Base-by-base conservation (phyloP, 2,888 invertebrate species). In the Cheilosia urbana region DNA sequence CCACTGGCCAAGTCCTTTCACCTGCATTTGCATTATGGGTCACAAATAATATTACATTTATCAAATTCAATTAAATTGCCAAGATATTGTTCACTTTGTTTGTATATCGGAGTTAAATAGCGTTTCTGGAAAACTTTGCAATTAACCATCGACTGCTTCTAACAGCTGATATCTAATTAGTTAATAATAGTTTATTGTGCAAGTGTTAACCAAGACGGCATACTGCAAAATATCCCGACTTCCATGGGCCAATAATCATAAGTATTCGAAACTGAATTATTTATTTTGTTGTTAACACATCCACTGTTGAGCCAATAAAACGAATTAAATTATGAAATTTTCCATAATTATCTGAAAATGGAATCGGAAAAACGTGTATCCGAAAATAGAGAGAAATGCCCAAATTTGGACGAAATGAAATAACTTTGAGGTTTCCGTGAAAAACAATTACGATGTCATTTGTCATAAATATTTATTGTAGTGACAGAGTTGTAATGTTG, bases 401-500 rank as follows among this genome's bases (percentile, higher is more conserved):
- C 57, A 57, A 40, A 21, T 58, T 58, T 17, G 45, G 17, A 45
- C 1, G 21, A 37, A 37, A 11, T 37, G 0, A 13, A 37, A 13
- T 37, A 13, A 37, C 13, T 37, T 37, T 37, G 37, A 4, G 13
- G 4, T n/a, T 24, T 24, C 40, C 24, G 11, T 42, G 21, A 15
- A 40, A 37, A 40, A 63, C 15, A 24, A 17, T 19, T 45, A 13
- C 37, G 37, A 13, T 37, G 60, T 45, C 27, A 45, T 60, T 42
- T 60, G 17, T 60, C 45, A 60, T 62, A 45, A 62, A 45, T 62
- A 30, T 47, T 47, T 47, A 63, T 47, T 19, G 17, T 19, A 30
- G 27, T n/a, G 27, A 7, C 24, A 40, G n/a, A 15, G 45, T n/a
- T 2, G 17, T 21, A 4, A 15, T 21, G 58, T 42, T 62, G n/a